Evolutionary conservation across 2,888 invertebrate species (phyloP).

Genomic region (Dolichopus griseipennis): DNA sequence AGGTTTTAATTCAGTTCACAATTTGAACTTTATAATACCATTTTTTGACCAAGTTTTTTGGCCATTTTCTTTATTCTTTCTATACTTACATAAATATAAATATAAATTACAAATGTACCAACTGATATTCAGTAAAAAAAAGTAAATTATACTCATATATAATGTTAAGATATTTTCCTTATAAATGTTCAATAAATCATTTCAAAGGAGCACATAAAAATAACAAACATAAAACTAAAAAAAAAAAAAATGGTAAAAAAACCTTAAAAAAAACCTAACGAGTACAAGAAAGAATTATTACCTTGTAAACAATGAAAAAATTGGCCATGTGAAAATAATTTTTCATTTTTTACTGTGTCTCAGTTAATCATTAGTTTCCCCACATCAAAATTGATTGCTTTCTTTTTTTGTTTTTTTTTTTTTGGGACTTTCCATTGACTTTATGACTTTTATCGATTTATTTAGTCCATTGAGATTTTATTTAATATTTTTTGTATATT

Average conservation of each 20-base stretch:
- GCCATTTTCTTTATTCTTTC: no score
- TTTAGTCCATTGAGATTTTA: no score
- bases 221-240: not conserved
- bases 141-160: not conserved
- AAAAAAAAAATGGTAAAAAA: not conserved
- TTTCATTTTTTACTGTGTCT: not conserved
- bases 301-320: conserved; percentile 2
- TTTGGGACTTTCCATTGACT: no score
- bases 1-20: not conserved
- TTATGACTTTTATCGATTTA: no score
- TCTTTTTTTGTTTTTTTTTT: no score
- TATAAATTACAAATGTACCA: not conserved
- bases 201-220: not conserved
- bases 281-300: not conserved
- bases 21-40: not conserved
- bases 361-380: not conserved
- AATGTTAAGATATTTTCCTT: not conserved
- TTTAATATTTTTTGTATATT: no score
- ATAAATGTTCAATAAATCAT: not conserved
- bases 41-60: no score
- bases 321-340: conserved; percentile 1
- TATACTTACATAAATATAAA: no score
- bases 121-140: not conserved
- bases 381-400: no score
- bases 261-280: not conserved